Evolutionary conservation across 2,888 invertebrate species (phyloP), one percentile per base, ranked within the genome.

Genomic region (Labia minor): DNA sequence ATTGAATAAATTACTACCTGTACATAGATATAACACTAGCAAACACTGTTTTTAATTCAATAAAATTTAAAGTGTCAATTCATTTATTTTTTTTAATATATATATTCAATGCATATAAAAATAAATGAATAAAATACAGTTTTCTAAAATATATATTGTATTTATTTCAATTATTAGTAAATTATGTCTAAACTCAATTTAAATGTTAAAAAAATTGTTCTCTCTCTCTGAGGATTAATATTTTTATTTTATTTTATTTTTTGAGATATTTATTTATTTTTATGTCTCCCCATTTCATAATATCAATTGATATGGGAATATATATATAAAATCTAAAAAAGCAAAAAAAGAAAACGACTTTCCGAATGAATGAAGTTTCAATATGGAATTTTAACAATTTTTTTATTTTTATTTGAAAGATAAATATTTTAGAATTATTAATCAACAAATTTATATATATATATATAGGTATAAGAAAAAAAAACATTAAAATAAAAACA

Each of bases 281-380:
- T n/a, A n/a, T n/a, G n/a, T 14, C 16, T 49, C 49, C 49, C n/a
- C n/a, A n/a, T n/a, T n/a, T n/a, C n/a, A n/a, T n/a, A n/a, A 49
- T 49, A 49, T 49, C 49, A 49, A 49, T 49, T 49, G n/a, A 14
- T n/a, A n/a, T n/a, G n/a, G n/a, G n/a, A n/a, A n/a, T n/a, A 49
- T 49, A 14, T 49, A 49, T 49, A 14, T 49, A 3, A 49, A 49
- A 49, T 14, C 49, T 49, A 49, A 49, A 8, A 49, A 49, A 49
- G 49, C 3, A 49, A n/a, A n/a, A n/a, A n/a, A n/a, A n/a, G n/a
- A 49, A 49, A 49, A 49, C 49, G 49, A 49, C 49, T 49, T 49
- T 49, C 49, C 49, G 49, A 49, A 49, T 49, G 49, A 49, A 49
- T 49, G 49, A 49, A 49, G 49, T 49, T 49, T 49, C 49, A 49